Conservation (phyloP, 2,888 invertebrate genomes). For the Lydus trimaculatus region DNA sequence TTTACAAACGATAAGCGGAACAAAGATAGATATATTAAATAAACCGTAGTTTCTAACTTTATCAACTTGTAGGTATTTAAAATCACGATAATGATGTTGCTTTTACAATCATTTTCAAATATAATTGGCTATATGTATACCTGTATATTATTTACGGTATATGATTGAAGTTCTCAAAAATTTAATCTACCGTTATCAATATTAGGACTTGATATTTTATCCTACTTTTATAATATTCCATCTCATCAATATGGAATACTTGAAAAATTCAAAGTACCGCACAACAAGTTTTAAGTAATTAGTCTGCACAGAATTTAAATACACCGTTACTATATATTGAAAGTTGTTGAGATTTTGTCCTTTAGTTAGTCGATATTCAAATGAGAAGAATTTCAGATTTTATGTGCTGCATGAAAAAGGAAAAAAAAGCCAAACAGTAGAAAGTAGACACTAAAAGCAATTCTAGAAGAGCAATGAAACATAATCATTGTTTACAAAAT, state of each 20-base stretch:
- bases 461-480: too few relatives aligned
- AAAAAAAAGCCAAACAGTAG: background rate
- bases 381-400: background rate
- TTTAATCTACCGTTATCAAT: constrained; percentile 22
- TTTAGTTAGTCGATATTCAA: background rate
- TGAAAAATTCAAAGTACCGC: constrained; percentile 6
- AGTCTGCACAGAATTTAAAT: background rate
- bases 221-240: background rate
- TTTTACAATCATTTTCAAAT: constrained; percentile 9
- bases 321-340: background rate
- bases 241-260: background rate
- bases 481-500: too few relatives aligned
- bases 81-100: constrained; percentile 10
- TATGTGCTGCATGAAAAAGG: background rate
- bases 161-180: constrained; percentile 2
- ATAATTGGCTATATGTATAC: constrained; percentile 23
- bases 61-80: constrained; percentile 18
- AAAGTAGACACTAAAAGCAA: background rate
- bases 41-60: constrained; percentile 18
- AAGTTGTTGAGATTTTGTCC: background rate
- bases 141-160: constrained; percentile 16
- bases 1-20: background rate
- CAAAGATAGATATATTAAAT: constrained; percentile 22
- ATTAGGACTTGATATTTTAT: background rate
- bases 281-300: constrained; percentile 1